Conservation (phyloP, 2,113 vertebrate species). For the Serinus canaria region DNA sequence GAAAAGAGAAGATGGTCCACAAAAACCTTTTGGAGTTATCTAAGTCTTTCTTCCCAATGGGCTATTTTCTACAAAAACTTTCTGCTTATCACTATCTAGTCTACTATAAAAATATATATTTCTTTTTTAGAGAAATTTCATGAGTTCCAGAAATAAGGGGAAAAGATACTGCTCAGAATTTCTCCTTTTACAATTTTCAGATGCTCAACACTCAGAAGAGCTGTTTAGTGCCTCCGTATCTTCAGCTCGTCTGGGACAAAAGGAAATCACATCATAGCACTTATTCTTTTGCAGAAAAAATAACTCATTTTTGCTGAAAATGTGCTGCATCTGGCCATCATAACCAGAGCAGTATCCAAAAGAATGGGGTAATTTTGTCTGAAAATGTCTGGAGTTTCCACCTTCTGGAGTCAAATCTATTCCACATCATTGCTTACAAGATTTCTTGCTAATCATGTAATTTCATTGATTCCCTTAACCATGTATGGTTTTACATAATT, state of each 20-base stretch:
- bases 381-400: background rate
- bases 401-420: background rate
- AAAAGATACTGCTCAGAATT: background rate
- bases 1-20: background rate
- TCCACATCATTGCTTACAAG: background rate
- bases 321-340: background rate
- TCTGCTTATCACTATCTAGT: background rate
- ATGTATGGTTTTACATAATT: background rate
- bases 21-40: background rate
- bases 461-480: background rate
- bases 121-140: slow-evolving; percentile 4
- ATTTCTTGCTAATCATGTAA: background rate
- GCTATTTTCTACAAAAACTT: slow-evolving; percentile 12
- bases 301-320: background rate
- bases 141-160: background rate
- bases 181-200: slow-evolving; percentile 3
- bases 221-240: background rate
- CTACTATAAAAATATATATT: background rate
- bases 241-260: background rate
- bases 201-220: background rate
- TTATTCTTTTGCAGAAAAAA: background rate
- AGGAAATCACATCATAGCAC: background rate
- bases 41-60: background rate
- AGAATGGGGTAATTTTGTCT: background rate
- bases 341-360: background rate